A percentile compares a stretch with the other conserved stretches of the same genome.
phyloP scores from a whole-genome alignment of 2,888 invertebrate genomes.

The Auanema freiburgensis region DNA sequence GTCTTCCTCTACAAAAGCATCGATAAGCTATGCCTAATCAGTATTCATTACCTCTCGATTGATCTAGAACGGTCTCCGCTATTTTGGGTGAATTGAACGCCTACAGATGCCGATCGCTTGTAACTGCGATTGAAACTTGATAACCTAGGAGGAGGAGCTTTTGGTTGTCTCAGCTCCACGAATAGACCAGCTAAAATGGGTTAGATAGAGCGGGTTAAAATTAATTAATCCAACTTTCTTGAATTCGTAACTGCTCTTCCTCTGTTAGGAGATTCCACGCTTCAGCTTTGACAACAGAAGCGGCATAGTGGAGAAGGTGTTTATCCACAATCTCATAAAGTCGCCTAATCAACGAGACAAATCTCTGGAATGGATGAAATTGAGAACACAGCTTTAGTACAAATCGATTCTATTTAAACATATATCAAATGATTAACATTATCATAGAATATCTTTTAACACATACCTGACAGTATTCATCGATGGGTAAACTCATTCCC shows the following conservation, averaged over 20 bases:
- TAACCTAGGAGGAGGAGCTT: conserved; percentile 64
- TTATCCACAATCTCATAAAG: conserved; percentile 72
- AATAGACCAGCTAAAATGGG: conserved; percentile 63
- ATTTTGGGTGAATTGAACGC: conserved; percentile 32
- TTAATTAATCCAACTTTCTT: conserved; percentile 54
- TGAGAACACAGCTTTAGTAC: no score
- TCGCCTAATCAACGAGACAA: conserved; percentile 46
- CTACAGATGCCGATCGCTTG: conserved; percentile 56
- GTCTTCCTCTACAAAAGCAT: conserved; percentile 13
- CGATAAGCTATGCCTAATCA: no score
- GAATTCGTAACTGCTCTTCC: conserved; percentile 62
- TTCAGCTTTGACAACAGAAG: conserved; percentile 63
- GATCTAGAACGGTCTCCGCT: conserved; percentile 34
- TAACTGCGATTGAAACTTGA: conserved; percentile 63
- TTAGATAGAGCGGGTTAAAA: background rate
- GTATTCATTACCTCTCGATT: conserved; percentile 35
- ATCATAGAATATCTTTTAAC: no score
- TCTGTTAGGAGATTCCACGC: conserved; percentile 60
- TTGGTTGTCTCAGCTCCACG: conserved; percentile 65
- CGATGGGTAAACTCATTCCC: conserved; percentile 32
- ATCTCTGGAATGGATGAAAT: conserved; percentile 44
- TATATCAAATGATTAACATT: no score
- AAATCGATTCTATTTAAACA: no score
- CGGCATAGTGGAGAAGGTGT: conserved; percentile 75
- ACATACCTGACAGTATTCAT: conserved; percentile 53